Conservation (phyloP, 2,888 invertebrate genomes). For the Exephanes ischioxanthus region DNA sequence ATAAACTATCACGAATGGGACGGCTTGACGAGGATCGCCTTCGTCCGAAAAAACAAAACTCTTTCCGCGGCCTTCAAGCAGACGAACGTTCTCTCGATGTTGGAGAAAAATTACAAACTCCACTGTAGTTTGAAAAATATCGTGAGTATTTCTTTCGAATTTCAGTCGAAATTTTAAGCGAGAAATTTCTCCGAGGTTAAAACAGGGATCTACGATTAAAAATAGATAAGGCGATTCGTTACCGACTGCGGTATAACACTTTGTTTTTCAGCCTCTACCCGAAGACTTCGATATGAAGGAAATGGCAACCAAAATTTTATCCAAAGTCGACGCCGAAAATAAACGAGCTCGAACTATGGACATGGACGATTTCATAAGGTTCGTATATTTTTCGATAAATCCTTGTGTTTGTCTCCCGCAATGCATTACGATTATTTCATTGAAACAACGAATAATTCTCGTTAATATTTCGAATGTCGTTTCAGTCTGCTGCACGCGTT, state of each 20-base stretch:
- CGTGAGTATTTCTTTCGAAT: conserved; percentile 84
- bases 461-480: conserved; percentile 72
- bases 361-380: conserved; percentile 96
- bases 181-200: background rate
- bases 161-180: background rate
- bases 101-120: conserved; percentile 96
- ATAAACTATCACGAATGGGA: conserved; percentile 99
- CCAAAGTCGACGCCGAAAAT: conserved; percentile 89
- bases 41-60: conserved; percentile 98
- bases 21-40: conserved; percentile 97
- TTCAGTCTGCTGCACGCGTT: conserved; percentile 92
- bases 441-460: background rate
- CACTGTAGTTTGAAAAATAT: conserved; percentile 95
- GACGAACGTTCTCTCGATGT: conserved; percentile 91
- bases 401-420: conserved; percentile 8
- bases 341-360: conserved; percentile 97
- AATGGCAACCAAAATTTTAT: conserved; percentile 91
- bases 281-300: conserved; percentile 93
- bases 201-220: background rate
- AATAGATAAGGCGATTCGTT: background rate
- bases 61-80: conserved; percentile 95
- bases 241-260: background rate
- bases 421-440: conserved; percentile 21
- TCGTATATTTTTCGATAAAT: conserved; percentile 69
- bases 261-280: conserved; percentile 89